These are phyloP conservation scores for Percopsis transmontana DNA, from an alignment of 2,113 vertebrate species.

Conservation along the genomic window DNA sequence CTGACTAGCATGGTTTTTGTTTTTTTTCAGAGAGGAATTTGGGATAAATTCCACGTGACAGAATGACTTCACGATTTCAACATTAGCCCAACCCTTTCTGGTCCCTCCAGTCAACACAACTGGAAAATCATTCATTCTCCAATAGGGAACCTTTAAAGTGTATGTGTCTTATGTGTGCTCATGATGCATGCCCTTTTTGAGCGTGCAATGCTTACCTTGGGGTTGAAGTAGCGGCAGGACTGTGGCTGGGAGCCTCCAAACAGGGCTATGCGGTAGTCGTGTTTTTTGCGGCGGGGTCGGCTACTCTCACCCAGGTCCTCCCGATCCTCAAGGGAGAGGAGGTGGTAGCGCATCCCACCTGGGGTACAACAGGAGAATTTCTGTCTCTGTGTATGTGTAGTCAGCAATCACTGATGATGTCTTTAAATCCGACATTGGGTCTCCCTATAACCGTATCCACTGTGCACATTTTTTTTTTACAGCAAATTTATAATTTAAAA, in stretches of 20 bases:
- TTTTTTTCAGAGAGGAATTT: too few species aligned
- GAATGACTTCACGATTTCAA: too few species aligned
- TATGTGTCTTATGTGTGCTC: background rate
- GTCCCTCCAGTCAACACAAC: too few species aligned
- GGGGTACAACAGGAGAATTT: constrained; percentile 8
- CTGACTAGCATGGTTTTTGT: too few species aligned
- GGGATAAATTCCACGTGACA: too few species aligned
- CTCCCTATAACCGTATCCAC: too few species aligned
- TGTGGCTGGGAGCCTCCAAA: constrained; percentile 97
- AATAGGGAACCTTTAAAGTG: background rate
- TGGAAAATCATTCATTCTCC: too few species aligned
- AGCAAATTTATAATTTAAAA: too few species aligned
- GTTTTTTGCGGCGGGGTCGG: constrained; percentile 89
- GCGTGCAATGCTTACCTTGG: constrained; percentile 82
- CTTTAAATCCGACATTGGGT: too few species aligned
- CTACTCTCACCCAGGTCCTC: constrained; percentile 95
- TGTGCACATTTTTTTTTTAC: too few species aligned
- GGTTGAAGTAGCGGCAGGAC: constrained; percentile 97
- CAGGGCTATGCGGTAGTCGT: constrained; percentile 93
- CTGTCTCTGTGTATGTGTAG: background rate
- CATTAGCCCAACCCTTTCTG: background rate
- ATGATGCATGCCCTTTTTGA: background rate
- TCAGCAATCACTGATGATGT: too few species aligned
- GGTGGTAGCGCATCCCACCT: constrained; percentile 74
- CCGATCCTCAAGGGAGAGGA: constrained; percentile 81